Base-by-base conservation (phyloP, 2,888 invertebrate genomes). In the Nesidiocoris tenuis region DNA sequence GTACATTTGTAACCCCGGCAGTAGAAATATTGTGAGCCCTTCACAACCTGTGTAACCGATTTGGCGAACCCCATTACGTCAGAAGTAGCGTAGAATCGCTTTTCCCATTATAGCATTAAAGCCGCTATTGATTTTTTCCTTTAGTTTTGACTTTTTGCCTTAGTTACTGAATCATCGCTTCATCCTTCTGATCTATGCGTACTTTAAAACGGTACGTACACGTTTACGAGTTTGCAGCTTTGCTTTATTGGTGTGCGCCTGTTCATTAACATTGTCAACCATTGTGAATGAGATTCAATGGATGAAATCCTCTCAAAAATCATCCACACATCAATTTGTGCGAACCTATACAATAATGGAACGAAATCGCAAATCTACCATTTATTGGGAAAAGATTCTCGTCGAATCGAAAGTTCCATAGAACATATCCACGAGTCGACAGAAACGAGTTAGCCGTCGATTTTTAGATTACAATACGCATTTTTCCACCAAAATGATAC, bases 161-260 rank as follows among this genome's bases (percentile, higher is more conserved):
- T 39, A 12, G n/a, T n/a, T n/a, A 39, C 39, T 7, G 12, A 39
- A 39, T 39, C 39, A 39, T 39, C 39, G 39, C 39, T 39, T 39
- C 39, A 39, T 39, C 12, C 12, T 39, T 12, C 3, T 39, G 39
- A 7, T 39, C 39, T 12, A 39, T 39, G 39, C 39, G 39, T 39
- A 39, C 39, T 39, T 7, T 3, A 39, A 7, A 39, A 39, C n/a
- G 12, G 39, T 39, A 39, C 39, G 39, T 39, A 39, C 39, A 12
- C 3, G 39, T 39, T 39, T 39, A 12, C 39, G 39, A 39, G 39
- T 39, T 39, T 39, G 39, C 39, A 39, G 39, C 39, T 39, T 39
- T 65, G 25, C 54, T 65, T 65, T 39, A 65, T 65, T 65, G 65
- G 65, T 65, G 65, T 65, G 39, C 39, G 65, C 65, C 65, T 65